Evolutionary conservation across 2,113 vertebrate genomes (phyloP).

Genomic region (Hypomesus transpacificus): DNA sequence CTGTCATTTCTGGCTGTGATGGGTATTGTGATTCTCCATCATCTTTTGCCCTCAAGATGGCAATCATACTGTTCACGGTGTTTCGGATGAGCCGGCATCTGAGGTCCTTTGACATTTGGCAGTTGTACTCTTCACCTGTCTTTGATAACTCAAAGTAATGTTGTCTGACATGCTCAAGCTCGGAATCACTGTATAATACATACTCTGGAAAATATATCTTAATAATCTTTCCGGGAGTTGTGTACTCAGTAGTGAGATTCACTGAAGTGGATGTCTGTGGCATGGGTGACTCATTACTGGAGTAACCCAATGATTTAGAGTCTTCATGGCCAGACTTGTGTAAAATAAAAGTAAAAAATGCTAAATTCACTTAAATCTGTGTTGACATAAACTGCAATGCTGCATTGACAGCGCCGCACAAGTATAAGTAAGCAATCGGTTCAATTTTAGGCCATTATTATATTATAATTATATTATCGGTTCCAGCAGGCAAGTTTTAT

Average conservation of each 20-base stretch:
- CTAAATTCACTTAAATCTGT: no score
- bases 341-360: neutral
- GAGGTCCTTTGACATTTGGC: no score
- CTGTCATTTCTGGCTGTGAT: conserved; percentile 7
- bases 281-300: neutral
- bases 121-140: no score
- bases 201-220: neutral
- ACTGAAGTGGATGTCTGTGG: conserved; percentile 1
- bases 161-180: no score
- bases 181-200: no score
- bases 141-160: no score
- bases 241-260: neutral
- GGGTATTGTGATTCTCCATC: conserved; percentile 8
- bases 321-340: conserved; percentile 12
- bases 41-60: conserved; percentile 8
- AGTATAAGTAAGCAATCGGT: no score
- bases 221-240: conserved; percentile 26
- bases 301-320: conserved; percentile 6
- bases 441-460: no score
- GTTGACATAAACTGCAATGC: neutral
- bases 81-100: no score
- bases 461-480: no score
- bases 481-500: no score
- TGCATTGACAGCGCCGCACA: neutral
- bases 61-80: conserved; percentile 7